phyloP scores from a whole-genome alignment of 2,113 vertebrate genomes.

The Ammospiza caudacuta region DNA sequence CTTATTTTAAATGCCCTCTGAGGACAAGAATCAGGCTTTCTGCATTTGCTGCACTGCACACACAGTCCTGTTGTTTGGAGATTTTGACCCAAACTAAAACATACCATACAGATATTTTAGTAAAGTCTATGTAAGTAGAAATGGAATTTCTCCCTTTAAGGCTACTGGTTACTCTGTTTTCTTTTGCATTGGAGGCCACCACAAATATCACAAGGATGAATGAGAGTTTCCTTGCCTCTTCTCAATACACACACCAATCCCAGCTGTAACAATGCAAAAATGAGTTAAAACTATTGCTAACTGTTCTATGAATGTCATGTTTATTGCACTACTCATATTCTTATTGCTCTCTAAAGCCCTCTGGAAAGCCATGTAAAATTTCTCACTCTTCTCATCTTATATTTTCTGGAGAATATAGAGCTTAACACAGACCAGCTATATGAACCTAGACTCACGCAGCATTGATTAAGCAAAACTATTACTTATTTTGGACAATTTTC shows the following conservation, averaged over 20 bases:
- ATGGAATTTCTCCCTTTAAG: not conserved
- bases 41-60: not conserved
- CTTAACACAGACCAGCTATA: not conserved
- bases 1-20: not conserved
- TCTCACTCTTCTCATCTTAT: not conserved
- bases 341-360: not conserved
- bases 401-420: not conserved
- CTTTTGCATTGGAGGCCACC: not conserved
- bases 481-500: not conserved
- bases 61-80: not conserved
- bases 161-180: not conserved
- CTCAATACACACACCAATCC: not conserved
- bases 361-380: not conserved
- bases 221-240: not conserved
- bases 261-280: not conserved
- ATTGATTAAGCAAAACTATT: not conserved
- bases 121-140: not conserved
- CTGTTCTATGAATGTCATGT: not conserved
- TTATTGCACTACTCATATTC: not conserved
- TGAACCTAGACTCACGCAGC: not conserved
- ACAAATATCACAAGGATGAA: not conserved
- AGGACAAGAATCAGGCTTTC: not conserved
- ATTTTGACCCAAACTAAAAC: not conserved
- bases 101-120: not conserved
- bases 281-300: not conserved